A percentile compares a stretch with the other conserved stretches of the same genome.
phyloP scores from a whole-genome alignment of 2,888 invertebrate species.

The Agrilus cyanescens region DNA sequence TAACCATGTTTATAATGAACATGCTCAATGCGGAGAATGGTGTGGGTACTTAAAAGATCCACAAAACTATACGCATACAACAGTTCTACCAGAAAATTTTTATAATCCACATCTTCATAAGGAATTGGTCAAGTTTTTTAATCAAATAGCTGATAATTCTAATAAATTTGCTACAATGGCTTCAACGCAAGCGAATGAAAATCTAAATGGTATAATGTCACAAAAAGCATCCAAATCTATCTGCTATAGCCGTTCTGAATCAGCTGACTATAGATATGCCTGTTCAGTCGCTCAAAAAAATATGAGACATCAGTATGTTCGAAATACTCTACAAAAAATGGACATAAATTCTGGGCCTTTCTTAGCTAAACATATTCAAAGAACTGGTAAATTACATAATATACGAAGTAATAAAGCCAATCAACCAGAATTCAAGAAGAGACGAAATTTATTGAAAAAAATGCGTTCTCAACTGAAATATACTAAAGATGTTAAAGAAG shows the following conservation, averaged over 20 bases:
- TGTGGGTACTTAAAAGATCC: too few relatives aligned
- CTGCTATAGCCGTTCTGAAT: slow-evolving; percentile 6
- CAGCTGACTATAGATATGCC: slow-evolving; percentile 7
- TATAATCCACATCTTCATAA: slow-evolving; percentile 7
- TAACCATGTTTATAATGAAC: slow-evolving; percentile 12
- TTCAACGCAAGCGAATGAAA: slow-evolving; percentile 17
- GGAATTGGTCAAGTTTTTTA: slow-evolving; percentile 11
- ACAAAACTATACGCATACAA: too few relatives aligned
- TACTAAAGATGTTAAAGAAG: slow-evolving; percentile 9
- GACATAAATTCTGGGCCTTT: too few relatives aligned
- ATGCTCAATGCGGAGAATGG: slow-evolving; percentile 14
- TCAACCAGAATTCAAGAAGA: slow-evolving; percentile 7
- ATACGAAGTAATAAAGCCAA: too few relatives aligned
- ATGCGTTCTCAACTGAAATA: slow-evolving; percentile 7
- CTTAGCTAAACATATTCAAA: too few relatives aligned
- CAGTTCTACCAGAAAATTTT: too few relatives aligned
- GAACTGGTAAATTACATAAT: too few relatives aligned
- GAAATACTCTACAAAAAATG: too few relatives aligned
- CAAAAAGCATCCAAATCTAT: slow-evolving; percentile 15
- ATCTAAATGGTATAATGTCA: slow-evolving; percentile 15
- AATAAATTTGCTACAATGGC: slow-evolving; percentile 14
- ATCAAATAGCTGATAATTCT: slow-evolving; percentile 11
- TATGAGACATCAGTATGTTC: too few relatives aligned
- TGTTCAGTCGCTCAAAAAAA: slow-evolving; percentile 1
- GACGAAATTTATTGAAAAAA: slow-evolving; percentile 7